Base-by-base conservation (phyloP, 2,888 invertebrate species). In the Cremastobaeus sp. region DNA sequence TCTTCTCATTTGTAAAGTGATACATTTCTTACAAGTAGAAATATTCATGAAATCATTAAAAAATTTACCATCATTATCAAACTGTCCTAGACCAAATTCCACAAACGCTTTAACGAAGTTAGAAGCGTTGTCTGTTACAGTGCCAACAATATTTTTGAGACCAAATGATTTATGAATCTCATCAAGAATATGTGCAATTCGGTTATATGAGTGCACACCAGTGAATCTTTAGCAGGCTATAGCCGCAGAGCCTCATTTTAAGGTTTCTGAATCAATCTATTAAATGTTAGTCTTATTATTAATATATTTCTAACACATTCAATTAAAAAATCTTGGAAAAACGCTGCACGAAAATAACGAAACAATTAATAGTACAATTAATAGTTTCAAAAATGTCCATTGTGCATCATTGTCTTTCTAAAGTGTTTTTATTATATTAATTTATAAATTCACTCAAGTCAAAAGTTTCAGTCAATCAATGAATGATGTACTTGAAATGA, bases 101-200 rank as follows among this genome's bases (percentile, higher is more conserved):
- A 12, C 35, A 8, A 34, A 52, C 9, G 52, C 52, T 17, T 52
- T 52, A 1, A 37, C 37, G n/a, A 52, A 52, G 15, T 52, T 52
- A 3, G 37, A 37, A 1, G 52, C 52, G 15, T 52, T 52, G 11
- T 52, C 52, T 9, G 52, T 52, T 1, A 52, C 52, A 9, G 37
- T 37, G 4, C 37, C 37, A 2, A 25, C 25, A 3, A 52, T 12
- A 25, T 52, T 52, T 21, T 37, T 21, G 2, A 52, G 11, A 3
- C 17, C 37, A 8, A 14, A 25, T 8, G 6, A 37, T 25, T 37
- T 37, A 17, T 52, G 18, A 15, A 52, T 17, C 3, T 21, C 25
- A 25, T 12, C 1, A 9, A 52, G 25, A 4, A 37, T 11, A 6
- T 9, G 1, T 15, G 37, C 52, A 3, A 52, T 37, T 20, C 37